Percentiles rank a stretch among this genome's conserved stretches.
phyloP scores from a whole-genome alignment of 2,113 vertebrate species.

The Pterocles burchelli region DNA sequence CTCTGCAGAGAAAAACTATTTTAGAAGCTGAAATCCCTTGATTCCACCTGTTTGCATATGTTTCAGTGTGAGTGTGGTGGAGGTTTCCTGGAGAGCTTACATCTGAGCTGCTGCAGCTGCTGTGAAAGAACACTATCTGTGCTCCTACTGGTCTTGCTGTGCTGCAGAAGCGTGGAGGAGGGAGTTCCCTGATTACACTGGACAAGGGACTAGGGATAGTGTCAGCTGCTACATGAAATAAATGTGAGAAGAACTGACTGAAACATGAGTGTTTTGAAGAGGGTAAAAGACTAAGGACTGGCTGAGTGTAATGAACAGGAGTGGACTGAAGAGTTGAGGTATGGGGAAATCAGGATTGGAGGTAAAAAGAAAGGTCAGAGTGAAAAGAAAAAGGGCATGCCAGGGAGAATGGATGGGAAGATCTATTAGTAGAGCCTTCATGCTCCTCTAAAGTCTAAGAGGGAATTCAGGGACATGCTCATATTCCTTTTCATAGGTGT shows the following conservation, averaged over 20 bases:
- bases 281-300: background rate
- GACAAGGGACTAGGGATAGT: background rate
- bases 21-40: background rate
- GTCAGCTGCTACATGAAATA: background rate
- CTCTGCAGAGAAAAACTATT: background rate
- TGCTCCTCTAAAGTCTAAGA: background rate
- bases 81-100: background rate
- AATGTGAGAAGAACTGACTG: background rate
- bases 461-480: background rate
- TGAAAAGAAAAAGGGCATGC: background rate
- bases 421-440: background rate
- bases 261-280: background rate
- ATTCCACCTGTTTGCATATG: background rate
- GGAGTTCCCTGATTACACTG: background rate
- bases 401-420: background rate
- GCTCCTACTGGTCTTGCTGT: background rate
- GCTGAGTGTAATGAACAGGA: background rate
- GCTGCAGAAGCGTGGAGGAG: background rate
- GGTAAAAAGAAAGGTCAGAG: background rate
- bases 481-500: background rate
- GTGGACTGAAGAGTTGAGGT: background rate
- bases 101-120: background rate
- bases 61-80: background rate
- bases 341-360: background rate
- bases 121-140: background rate